Evolutionary conservation across 2,888 invertebrate genomes (phyloP), one percentile per base, ranked within the genome.

Genomic region (Acanthosepion esculentum): DNA sequence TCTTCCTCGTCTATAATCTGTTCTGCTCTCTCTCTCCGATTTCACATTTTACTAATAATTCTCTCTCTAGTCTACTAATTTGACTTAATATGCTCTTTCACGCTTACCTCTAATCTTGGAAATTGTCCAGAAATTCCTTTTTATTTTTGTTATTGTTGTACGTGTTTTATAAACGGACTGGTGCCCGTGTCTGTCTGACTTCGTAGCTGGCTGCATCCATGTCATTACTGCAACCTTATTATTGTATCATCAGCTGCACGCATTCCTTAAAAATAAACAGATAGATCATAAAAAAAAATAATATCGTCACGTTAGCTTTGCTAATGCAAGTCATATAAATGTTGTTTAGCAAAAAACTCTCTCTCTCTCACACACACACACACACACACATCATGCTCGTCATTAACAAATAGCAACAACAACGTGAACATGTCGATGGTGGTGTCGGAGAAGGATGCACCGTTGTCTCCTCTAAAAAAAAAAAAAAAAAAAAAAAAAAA

Each of bases 121-220:
- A 78, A 78, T n/a, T 78, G 78, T 78, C 78, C 78, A 78, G 78
- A 78, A 78, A 78, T n/a, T 78, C 78, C 78, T n/a, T 78, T 33
- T n/a, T 78, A 33, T n/a, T 78, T 33, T 33, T 78, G 33, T 78
- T 78, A n/a, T n/a, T 78, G 29, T 78, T 78, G 78, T 78, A 78
- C 15, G 33, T 18, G 78, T n/a, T 78, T n/a, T n/a, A 33, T 15
- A 78, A 78, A 78, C 78, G 78, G n/a, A 78, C 78, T n/a, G n/a
- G n/a, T 78, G 78, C 33, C 78, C 78, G 78, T 12, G n/a, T 78
- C 18, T 78, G 10, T 33, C 78, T 78, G 78, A 33, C 15, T 33
- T 64, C 26, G 29, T 33, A 33, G 78, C n/a, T n/a, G n/a, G n/a
- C 78, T 78, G n/a, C n/a, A 78, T 78, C 78, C 78, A 78, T 78